Evolutionary conservation across 1,140 invertebrate species (phyloP).

Genomic region (Centruroides vittatus): DNA sequence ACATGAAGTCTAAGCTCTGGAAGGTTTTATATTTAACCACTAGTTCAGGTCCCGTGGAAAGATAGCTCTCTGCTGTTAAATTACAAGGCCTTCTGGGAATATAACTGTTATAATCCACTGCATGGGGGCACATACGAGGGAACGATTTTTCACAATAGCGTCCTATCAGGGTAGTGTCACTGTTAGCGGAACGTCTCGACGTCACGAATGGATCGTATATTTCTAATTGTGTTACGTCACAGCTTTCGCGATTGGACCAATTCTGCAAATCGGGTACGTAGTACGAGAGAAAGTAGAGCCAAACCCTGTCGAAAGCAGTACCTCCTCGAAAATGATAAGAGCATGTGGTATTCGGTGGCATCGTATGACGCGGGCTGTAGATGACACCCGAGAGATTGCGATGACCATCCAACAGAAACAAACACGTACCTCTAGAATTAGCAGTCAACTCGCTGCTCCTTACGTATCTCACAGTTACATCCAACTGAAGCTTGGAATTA

Average conservation of each 20-base stretch:
- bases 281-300: slow-evolving; percentile 54
- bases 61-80: slow-evolving; percentile 15
- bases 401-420: slow-evolving; percentile 67
- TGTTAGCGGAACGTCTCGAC: slow-evolving; percentile 2
- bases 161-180: background rate
- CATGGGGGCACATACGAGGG: slow-evolving; percentile 15
- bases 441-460: too few species aligned
- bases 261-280: slow-evolving; percentile 13
- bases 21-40: slow-evolving; percentile 8
- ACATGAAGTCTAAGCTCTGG: background rate
- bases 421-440: slow-evolving; percentile 40
- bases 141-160: slow-evolving; percentile 15
- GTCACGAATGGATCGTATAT: slow-evolving; percentile 7
- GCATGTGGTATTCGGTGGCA: slow-evolving; percentile 70
- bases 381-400: slow-evolving; percentile 52
- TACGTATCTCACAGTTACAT: slow-evolving; percentile 54
- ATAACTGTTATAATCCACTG: slow-evolving; percentile 10
- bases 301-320: slow-evolving; percentile 52
- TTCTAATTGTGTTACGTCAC: slow-evolving; percentile 14
- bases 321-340: slow-evolving; percentile 68
- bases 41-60: slow-evolving; percentile 14
- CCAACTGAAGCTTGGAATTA: slow-evolving; percentile 51
- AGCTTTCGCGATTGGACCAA: slow-evolving; percentile 11
- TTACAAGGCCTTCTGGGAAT: slow-evolving; percentile 14
- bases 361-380: slow-evolving; percentile 59